Evolutionary conservation across 2,888 invertebrate genomes (phyloP).

Genomic region (Heteropelma amictum): DNA sequence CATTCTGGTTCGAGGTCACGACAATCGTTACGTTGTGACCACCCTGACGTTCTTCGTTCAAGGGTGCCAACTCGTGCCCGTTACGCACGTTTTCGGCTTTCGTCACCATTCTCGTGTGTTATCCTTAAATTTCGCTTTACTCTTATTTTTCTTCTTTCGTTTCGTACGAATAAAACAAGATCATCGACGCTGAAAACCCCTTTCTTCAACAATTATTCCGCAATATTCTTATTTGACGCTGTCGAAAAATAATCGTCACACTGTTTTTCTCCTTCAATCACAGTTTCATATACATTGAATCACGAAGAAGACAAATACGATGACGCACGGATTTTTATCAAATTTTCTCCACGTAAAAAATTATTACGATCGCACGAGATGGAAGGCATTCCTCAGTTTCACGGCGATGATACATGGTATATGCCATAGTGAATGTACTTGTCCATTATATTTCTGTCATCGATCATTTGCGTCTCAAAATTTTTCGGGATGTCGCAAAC

Average conservation of each 20-base stretch:
- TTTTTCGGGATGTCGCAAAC: background rate
- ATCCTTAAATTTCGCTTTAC: conserved; percentile 1
- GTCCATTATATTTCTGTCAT: conserved; percentile 8
- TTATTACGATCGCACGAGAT: conserved; percentile 43
- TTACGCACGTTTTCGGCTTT: conserved; percentile 81
- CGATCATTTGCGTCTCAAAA: conserved; percentile 2
- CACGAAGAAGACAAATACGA: conserved; percentile 7
- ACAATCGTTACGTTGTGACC: conserved; percentile 89
- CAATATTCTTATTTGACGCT: conserved; percentile 12
- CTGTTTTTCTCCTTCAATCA: conserved; percentile 18
- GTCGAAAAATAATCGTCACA: conserved; percentile 25
- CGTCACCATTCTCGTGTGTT: conserved; percentile 69
- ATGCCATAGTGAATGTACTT: conserved; percentile 7
- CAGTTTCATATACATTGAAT: background rate
- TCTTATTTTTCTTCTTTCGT: too few species aligned
- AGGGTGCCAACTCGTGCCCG: conserved; percentile 89
- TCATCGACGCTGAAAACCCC: background rate
- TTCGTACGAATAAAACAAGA: background rate
- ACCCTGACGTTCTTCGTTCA: conserved; percentile 81
- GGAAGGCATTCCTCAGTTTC: conserved; percentile 52
- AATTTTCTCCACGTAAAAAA: conserved; percentile 22
- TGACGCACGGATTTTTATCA: background rate
- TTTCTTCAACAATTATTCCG: background rate
- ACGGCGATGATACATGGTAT: conserved; percentile 39
- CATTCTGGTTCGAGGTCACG: conserved; percentile 72